Evolutionary conservation across 23 tunicate genomes (phyloP).

Genomic region (Trididemnum miniatum): DNA sequence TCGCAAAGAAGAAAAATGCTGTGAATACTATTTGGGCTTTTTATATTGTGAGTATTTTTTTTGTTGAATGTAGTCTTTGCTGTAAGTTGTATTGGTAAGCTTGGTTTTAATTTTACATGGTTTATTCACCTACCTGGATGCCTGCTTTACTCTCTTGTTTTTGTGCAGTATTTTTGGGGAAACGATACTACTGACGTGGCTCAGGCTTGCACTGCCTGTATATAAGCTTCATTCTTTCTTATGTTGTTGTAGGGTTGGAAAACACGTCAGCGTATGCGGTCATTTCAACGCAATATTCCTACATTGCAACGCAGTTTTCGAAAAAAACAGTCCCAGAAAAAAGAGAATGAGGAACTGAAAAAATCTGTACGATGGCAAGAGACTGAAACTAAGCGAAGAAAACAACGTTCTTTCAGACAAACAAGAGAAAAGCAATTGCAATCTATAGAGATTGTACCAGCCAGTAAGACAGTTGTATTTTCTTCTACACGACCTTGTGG

Average conservation of each 20-base stretch:
- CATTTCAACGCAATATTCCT: constrained; percentile 54
- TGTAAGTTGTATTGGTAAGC: too few relatives aligned
- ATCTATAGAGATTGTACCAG: constrained; percentile 69
- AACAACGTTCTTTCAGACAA: constrained; percentile 47
- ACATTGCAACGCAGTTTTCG: constrained; percentile 63
- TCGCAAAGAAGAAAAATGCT: constrained; percentile 54
- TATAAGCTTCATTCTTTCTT: too few relatives aligned
- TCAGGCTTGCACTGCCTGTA: too few relatives aligned
- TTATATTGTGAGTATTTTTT: constrained; percentile 45
- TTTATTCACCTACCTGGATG: too few relatives aligned
- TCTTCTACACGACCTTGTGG: too few relatives aligned
- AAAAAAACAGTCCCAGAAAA: constrained; percentile 35
- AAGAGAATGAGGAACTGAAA: constrained; percentile 31
- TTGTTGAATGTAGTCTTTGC: too few relatives aligned
- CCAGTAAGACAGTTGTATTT: too few relatives aligned
- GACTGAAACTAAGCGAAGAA: constrained; percentile 22
- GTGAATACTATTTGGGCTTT: constrained; percentile 71
- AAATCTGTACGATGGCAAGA: constrained; percentile 11
- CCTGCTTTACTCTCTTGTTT: too few relatives aligned
- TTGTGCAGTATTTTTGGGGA: too few relatives aligned
- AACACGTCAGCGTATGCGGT: constrained; percentile 51
- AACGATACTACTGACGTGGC: too few relatives aligned
- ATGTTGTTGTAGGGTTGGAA: constrained; percentile 68
- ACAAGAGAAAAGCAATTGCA: constrained; percentile 59
- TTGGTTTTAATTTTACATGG: too few relatives aligned